Evolutionary conservation across 2,113 vertebrate genomes (phyloP).

Genomic region (Cryptoleucopteryx plumbea): DNA sequence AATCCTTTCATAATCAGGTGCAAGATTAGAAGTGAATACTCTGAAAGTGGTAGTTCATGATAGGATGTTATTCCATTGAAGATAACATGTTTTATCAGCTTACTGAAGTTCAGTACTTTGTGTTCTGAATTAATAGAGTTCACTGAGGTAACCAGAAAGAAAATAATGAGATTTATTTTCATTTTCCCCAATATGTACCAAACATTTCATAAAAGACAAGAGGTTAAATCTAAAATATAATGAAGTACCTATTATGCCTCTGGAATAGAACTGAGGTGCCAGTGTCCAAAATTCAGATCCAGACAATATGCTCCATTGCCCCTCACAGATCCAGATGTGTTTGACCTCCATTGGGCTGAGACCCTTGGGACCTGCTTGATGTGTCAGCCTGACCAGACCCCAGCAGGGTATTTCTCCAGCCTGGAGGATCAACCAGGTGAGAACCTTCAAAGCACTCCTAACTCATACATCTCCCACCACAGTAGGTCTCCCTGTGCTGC

Average conservation of each 20-base stretch:
- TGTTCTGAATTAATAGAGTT: neutral
- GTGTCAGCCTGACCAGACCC: neutral
- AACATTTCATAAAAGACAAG: neutral
- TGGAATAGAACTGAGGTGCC: neutral
- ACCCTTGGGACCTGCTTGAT: neutral
- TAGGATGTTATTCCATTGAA: neutral
- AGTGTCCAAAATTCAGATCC: neutral
- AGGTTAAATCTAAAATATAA: neutral
- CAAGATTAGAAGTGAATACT: neutral
- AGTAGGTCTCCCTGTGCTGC: neutral
- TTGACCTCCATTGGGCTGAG: neutral
- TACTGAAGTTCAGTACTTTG: neutral
- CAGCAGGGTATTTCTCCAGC: neutral
- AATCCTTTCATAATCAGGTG: neutral
- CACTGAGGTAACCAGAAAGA: neutral
- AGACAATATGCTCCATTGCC: neutral
- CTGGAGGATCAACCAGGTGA: neutral
- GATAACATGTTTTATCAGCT: neutral
- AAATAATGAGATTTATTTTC: neutral
- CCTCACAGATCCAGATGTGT: neutral
- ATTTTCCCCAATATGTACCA: neutral
- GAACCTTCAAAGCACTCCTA: neutral
- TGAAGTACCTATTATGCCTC: neutral
- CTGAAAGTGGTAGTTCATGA: neutral
- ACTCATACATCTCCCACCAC: neutral